Base-by-base conservation (phyloP, 2,888 invertebrate genomes). In the Eutolmus rufibarbis region DNA sequence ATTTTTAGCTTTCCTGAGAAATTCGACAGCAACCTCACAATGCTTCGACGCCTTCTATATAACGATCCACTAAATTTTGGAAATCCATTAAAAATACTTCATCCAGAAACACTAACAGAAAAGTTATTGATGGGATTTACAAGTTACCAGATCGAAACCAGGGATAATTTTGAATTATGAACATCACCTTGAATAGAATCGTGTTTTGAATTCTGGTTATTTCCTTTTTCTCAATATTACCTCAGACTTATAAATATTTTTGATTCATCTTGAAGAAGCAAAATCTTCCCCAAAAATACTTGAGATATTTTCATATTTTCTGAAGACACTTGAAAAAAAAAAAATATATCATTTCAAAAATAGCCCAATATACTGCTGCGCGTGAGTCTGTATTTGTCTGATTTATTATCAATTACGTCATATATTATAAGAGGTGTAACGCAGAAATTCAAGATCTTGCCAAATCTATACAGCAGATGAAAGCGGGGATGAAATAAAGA, bases 381-480 rank as follows among this genome's bases (percentile, higher is more conserved):
- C 28, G 66, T 66, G 66, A 28, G 28, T 19, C 66, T 66, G 66
- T 66, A 28, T 66, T 43, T 84, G 85, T 82, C 31, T 57, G 66
- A 31, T 82, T 57, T 57, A 82, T 57, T 31, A 57, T 82, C 74
- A 87, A 43, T 88, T 88, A 81, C 88, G 88, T 88, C 87, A 88
- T 79, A 84, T 74, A 51, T 57, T 78, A 86, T 77, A 82, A 66
- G 82, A 66, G 78, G 87, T 74, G 81, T 74, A 86, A 76, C 82
- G 57, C 19, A 57, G 66, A 82, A 19, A 57, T 66, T 57, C 34
- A 78, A 77, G 51, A 87, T 87, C 77, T 86, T 85, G 81, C 77
- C 88, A 88, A 88, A 88, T 87, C 87, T 87, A 88, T 86, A 88
- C 86, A 76, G 34, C 7, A 31, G 81, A 56, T 31, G 28, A 23